Evolutionary conservation across 2,113 vertebrate genomes (phyloP), one percentile per base, ranked within the genome.

Genomic region (Salminus brasiliensis): DNA sequence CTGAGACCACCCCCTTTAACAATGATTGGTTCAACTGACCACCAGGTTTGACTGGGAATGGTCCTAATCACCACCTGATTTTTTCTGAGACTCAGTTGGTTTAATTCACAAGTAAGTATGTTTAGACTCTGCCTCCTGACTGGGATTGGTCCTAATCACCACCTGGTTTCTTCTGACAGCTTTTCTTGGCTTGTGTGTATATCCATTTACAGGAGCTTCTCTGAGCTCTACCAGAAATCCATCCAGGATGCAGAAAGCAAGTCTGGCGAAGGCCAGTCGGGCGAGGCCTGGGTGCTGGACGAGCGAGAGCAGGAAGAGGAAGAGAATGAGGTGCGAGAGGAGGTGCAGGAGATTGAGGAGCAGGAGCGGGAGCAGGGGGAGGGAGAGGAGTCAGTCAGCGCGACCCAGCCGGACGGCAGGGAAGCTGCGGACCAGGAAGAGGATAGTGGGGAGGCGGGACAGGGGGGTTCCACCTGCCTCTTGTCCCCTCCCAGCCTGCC

Each of bases 141-240:
- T n/a, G n/a, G n/a, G n/a, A n/a, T n/a, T n/a, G n/a, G n/a, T n/a
- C n/a, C n/a, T n/a, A n/a, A n/a, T n/a, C n/a, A n/a, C n/a, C n/a
- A n/a, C n/a, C n/a, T n/a, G n/a, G n/a, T n/a, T n/a, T n/a, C n/a
- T n/a, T n/a, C n/a, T n/a, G n/a, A n/a, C n/a, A n/a, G n/a, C n/a
- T 39, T 39, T 39, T 39, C 36, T 39, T 39, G 36, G 9, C 9
- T 4, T 39, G 9, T 39, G 1, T 76, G 18, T 47, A 30, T 65
- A 32, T 73, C 18, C 76, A 39, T 75, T 5, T 78, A 4, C 87
- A 97, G 96, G 90, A 96, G 96, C 83, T 97, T 96, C 80, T 97
- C 95, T 0, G 96, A 97, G 91, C 89, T 97, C 21, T 97, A 97
- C 87, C 91, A 87, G 82, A 95, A 95, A 82, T 95, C 96, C 36